A percentile compares a stretch with the other conserved stretches of the same genome.
These are phyloP conservation scores for Patiria pectinifera DNA, from an alignment of 53 echinoderm and acorn worm species.

Conservation along the genomic window DNA sequence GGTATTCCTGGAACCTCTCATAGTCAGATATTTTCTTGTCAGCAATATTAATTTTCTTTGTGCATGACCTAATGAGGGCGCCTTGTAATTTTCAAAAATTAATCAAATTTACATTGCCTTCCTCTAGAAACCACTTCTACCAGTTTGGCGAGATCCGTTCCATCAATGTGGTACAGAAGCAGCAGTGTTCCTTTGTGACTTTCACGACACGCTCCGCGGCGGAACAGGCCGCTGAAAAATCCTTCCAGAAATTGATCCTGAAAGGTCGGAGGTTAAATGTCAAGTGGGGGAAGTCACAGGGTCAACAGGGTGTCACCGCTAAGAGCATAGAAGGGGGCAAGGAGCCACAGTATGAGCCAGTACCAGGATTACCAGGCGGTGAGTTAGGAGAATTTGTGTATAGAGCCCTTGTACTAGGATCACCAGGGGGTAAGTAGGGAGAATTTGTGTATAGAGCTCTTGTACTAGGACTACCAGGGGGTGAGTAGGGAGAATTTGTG, in stretches of 20 bases:
- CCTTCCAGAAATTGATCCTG: conserved; percentile 98
- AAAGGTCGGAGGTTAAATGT: conserved; percentile 98
- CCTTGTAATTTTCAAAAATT: background rate
- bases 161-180: conserved; percentile 94
- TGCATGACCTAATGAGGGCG: too few relatives aligned
- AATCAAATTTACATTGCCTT: background rate
- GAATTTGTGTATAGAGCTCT: conserved; percentile 3
- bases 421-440: too few relatives aligned
- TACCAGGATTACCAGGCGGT: conserved; percentile 98
- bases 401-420: background rate
- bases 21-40: too few relatives aligned
- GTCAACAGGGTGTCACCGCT: conserved; percentile 75
- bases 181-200: conserved; percentile 98
- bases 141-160: conserved; percentile 98
- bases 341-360: conserved; percentile 76
- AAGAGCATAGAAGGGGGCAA: conserved; percentile 53
- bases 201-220: conserved; percentile 80
- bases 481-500: too few relatives aligned
- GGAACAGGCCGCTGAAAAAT: conserved; percentile 89
- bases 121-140: conserved; percentile 88
- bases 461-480: conserved; percentile 85
- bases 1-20: too few relatives aligned
- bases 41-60: too few relatives aligned
- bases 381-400: conserved; percentile 23
- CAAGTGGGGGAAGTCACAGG: conserved; percentile 98